phyloP scores from a whole-genome alignment of 2,888 invertebrate species.

The Tiphia femorata region DNA sequence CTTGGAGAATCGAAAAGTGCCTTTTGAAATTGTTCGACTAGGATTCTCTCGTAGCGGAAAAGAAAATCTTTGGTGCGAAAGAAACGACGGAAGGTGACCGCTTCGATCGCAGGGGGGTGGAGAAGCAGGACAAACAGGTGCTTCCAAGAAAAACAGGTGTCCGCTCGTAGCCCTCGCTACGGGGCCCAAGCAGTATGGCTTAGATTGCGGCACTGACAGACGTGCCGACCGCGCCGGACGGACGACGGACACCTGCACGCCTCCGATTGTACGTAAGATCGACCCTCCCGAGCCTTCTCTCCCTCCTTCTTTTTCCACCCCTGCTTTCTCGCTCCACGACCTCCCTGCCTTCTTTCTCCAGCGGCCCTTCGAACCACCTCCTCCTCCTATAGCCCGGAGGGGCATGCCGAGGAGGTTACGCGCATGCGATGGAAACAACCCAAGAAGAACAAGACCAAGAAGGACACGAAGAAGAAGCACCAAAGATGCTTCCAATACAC shows the following conservation, averaged over 20 bases:
- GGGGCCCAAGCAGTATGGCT: slow-evolving; percentile 33
- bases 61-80: no score
- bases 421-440: slow-evolving; percentile 16
- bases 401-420: slow-evolving; percentile 15
- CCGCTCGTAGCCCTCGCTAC: slow-evolving; percentile 52
- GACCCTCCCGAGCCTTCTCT: slow-evolving; percentile 10
- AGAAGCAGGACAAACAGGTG: slow-evolving; percentile 50
- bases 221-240: slow-evolving; percentile 46
- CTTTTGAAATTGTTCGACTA: no score
- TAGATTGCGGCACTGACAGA: slow-evolving; percentile 50
- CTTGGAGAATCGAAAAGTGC: no score
- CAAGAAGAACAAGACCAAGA: slow-evolving; percentile 5
- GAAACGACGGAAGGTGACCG: neutral
- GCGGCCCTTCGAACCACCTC: neutral
- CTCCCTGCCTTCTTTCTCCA: neutral
- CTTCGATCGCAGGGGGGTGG: slow-evolving; percentile 20
- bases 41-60: no score
- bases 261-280: slow-evolving; percentile 61
- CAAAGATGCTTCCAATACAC: neutral
- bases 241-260: slow-evolving; percentile 63
- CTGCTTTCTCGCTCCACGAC: slow-evolving; percentile 6
- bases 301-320: slow-evolving; percentile 16
- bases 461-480: neutral
- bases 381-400: neutral
- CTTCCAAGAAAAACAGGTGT: slow-evolving; percentile 54